Percentiles rank a stretch among this genome's conserved stretches.
These are phyloP conservation scores for Tetragnatha montana DNA, from an alignment of 2,888 invertebrate species.

Conservation along the genomic window DNA sequence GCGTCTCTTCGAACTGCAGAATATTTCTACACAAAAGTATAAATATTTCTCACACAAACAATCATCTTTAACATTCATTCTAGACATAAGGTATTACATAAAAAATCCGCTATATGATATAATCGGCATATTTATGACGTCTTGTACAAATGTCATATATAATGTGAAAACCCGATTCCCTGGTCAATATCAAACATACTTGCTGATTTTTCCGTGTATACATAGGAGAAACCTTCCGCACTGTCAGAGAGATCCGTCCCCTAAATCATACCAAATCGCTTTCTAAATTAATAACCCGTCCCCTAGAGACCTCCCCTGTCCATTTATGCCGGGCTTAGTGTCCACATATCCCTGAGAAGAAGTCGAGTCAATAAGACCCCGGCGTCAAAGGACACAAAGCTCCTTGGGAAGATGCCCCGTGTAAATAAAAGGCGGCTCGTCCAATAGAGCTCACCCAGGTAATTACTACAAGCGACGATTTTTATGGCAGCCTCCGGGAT, in stretches of 20 bases:
- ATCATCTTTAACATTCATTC: too few species aligned
- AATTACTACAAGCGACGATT: slow-evolving; percentile 20
- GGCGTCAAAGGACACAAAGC: slow-evolving; percentile 33
- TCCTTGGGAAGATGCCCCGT: slow-evolving; percentile 7
- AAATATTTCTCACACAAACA: too few species aligned
- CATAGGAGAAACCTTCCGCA: background rate
- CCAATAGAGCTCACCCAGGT: slow-evolving; percentile 12
- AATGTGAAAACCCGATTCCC: too few species aligned
- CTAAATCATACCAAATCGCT: background rate
- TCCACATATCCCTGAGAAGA: slow-evolving; percentile 32
- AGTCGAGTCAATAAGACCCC: slow-evolving; percentile 42
- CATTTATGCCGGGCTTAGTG: slow-evolving; percentile 50
- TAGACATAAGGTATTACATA: too few species aligned
- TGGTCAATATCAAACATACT: too few species aligned
- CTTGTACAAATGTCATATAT: too few species aligned
- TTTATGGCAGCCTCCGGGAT: slow-evolving; percentile 39
- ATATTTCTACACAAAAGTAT: too few species aligned
- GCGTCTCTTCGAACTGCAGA: too few species aligned
- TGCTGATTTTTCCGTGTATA: too few species aligned
- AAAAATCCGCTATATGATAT: too few species aligned
- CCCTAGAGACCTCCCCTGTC: background rate
- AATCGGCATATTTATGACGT: too few species aligned
- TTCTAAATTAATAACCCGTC: background rate
- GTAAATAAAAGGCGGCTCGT: slow-evolving; percentile 30
- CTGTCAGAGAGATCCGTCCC: background rate